Evolutionary conservation across 2,113 vertebrate species (phyloP), one percentile per base, ranked within the genome.

Genomic region (Corydoras sp.): DNA sequence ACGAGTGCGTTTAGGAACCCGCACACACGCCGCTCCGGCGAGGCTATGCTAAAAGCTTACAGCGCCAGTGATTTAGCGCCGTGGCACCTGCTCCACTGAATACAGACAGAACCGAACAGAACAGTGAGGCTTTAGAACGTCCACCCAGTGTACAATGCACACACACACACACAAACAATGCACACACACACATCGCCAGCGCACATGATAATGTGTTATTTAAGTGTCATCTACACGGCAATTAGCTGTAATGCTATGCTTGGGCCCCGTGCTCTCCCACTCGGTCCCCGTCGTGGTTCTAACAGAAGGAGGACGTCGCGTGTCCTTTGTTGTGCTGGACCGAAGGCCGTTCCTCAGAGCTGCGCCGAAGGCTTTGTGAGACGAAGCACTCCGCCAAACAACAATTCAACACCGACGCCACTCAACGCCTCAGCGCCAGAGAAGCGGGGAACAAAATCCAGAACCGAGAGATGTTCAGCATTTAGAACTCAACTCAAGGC

Each of bases 41-140:
- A 43, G 35, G 35, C 35, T 43, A 43, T 0, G 35, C 35, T 43
- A 43, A 43, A 43, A 43, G 35, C 4, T 43, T 43, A 43, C 35
- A 8, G 35, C 7, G 35, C 35, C 18, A 24, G 18, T 24, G 18
- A 24, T 24, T 24, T 24, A 64, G 53, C 31, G 56, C 60, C 31
- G 58, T 56, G 58, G 66, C 60, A 75, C 51, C 58, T 74, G 59
- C 10, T 48, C 59, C 53, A 29, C 15, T 49, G 43, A 29, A 12
- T 12, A 13, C 11, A 18, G 5, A 43, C 14, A 13, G 18, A 24
- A 24, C 18, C 18, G 13, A 56, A n/a, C 13, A n/a, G 12, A 32
- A 53, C 5, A 2, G 14, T 18, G 11, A 9, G 48, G 63, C 18
- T 66, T 66, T 60, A 58, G 24, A 59, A 59, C 4, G 9, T 48